Evolutionary conservation across 2,888 invertebrate genomes (phyloP).

Genomic region (Drosophila kanekoi): DNA sequence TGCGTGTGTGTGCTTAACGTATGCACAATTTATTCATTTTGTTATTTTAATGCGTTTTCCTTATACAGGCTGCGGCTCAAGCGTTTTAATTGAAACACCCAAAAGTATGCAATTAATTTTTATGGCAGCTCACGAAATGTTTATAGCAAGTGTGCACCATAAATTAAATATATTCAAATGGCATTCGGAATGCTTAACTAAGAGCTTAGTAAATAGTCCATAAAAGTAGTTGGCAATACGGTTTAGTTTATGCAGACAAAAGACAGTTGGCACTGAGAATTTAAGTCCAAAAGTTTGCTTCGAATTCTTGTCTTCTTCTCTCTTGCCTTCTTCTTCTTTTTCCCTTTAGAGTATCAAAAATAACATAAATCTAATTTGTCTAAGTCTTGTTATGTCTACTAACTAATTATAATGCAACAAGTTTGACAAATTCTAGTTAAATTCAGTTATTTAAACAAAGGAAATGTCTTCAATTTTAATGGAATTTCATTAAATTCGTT

Average conservation of each 20-base stretch:
- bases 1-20: conserved; percentile 8
- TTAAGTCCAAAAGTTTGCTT: too few species aligned
- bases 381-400: too few species aligned
- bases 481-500: neutral
- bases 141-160: conserved; percentile 1
- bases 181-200: conserved; percentile 3
- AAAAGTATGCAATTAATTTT: conserved; percentile 50
- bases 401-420: too few species aligned
- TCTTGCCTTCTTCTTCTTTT: too few species aligned
- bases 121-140: neutral
- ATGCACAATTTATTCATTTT: conserved; percentile 43
- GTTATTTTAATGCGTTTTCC: conserved; percentile 37
- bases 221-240: neutral
- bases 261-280: too few species aligned
- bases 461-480: neutral
- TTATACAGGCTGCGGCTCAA: neutral
- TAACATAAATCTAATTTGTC: too few species aligned
- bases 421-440: too few species aligned
- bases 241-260: too few species aligned
- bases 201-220: neutral
- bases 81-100: conserved; percentile 36
- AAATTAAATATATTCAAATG: conserved; percentile 17
- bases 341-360: too few species aligned
- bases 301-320: too few species aligned
- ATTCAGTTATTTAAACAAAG: neutral